Percentiles rank a stretch among this genome's conserved stretches.
Evolutionary conservation across 2,113 vertebrate genomes (phyloP).

Genomic region (Festucalex cinctus): DNA sequence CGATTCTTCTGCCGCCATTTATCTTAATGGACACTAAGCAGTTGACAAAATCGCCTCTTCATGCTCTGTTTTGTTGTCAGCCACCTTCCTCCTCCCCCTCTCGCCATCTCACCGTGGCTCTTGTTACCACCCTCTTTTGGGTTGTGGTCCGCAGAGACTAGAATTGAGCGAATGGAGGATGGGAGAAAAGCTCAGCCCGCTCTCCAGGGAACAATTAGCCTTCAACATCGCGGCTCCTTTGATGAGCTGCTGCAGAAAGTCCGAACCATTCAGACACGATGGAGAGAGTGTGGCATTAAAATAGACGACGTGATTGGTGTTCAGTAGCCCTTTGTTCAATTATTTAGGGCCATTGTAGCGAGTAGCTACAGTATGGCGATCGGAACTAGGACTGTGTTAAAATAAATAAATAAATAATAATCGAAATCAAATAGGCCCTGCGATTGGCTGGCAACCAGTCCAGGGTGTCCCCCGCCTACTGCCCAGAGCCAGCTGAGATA

Average conservation of each 20-base stretch:
- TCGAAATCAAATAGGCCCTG: no score
- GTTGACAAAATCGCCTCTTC: slow-evolving; percentile 17
- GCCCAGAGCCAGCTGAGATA: no score
- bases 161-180: slow-evolving; percentile 37
- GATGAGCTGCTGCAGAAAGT: slow-evolving; percentile 29
- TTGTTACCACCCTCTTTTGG: slow-evolving; percentile 24
- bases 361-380: not conserved
- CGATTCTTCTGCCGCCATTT: not conserved
- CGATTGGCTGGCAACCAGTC: no score
- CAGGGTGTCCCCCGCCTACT: no score
- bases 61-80: slow-evolving; percentile 12
- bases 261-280: slow-evolving; percentile 24
- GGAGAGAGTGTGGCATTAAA: not conserved
- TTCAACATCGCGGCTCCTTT: slow-evolving; percentile 36
- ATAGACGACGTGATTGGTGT: slow-evolving; percentile 4
- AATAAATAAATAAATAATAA: no score
- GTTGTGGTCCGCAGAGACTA: slow-evolving; percentile 26
- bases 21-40: slow-evolving; percentile 11
- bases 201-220: slow-evolving; percentile 57
- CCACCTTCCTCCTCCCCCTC: slow-evolving; percentile 9
- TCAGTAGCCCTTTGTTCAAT: not conserved
- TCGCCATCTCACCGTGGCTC: slow-evolving; percentile 13
- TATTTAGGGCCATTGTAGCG: not conserved
- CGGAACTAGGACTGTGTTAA: no score
- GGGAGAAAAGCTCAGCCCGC: slow-evolving; percentile 27